Conservation (phyloP, 2,113 vertebrate genomes). For the Cyphomyrus discorhynchus region DNA sequence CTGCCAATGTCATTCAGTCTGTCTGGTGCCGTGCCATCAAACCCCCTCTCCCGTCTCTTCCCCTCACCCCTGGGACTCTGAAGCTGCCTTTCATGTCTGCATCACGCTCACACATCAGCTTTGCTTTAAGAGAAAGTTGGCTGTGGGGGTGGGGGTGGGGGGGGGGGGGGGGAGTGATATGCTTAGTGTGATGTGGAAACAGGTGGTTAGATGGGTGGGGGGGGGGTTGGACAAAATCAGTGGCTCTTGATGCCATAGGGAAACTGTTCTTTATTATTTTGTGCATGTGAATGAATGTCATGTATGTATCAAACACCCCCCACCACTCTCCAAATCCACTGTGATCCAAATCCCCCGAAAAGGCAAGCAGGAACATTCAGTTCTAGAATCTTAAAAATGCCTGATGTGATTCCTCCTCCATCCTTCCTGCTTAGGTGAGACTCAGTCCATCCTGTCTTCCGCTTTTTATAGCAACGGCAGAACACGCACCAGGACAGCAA, state of each 20-base stretch:
- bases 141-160: background rate
- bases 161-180: background rate
- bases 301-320: background rate
- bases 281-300: background rate
- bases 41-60: background rate
- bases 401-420: background rate
- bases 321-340: background rate
- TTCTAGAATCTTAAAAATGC: background rate
- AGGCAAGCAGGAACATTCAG: conserved; percentile 13
- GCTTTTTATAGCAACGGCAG: background rate
- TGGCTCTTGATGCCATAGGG: background rate
- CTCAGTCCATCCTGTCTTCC: background rate
- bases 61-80: background rate
- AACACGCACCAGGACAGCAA: background rate
- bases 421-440: background rate
- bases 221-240: background rate
- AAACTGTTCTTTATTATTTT: background rate
- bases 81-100: conserved; percentile 9
- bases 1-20: background rate
- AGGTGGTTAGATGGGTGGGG: background rate
- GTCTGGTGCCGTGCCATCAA: background rate
- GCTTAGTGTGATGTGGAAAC: background rate
- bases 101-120: background rate
- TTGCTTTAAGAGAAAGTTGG: background rate
- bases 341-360: background rate